Conservation (phyloP, 2,797 vertebrate species). For the Somateria mollissima region DNA sequence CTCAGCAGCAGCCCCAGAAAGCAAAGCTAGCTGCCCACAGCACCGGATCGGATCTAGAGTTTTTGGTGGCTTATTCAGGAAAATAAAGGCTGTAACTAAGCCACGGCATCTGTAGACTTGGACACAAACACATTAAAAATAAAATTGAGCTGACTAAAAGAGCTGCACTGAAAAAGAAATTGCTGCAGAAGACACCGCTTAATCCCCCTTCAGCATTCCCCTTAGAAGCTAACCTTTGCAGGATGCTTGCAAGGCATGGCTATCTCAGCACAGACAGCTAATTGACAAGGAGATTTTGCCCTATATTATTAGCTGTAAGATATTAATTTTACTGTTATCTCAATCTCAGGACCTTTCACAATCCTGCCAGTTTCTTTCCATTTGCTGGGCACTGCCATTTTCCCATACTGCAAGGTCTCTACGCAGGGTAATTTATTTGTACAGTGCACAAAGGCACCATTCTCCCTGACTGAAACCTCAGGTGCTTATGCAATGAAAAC, state of each 20-base stretch:
- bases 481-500: not conserved
- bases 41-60: not conserved
- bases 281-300: not conserved
- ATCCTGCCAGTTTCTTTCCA: not conserved
- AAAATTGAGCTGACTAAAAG: not conserved
- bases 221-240: not conserved
- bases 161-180: not conserved
- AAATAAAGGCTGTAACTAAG: not conserved
- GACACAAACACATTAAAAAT: slow-evolving; percentile 2
- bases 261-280: not conserved
- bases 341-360: not conserved
- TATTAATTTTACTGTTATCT: slow-evolving; percentile 50
- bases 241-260: not conserved
- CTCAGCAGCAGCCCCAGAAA: fast-evolving
- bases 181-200: not conserved
- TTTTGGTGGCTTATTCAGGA: not conserved
- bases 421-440: not conserved
- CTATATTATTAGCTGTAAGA: not conserved
- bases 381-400: not conserved
- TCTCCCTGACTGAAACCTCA: not conserved
- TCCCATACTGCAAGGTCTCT: not conserved
- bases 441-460: slow-evolving; percentile 18
- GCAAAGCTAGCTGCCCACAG: not conserved
- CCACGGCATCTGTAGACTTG: not conserved
- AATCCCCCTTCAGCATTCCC: not conserved